Evolutionary conservation across 2,113 vertebrate species (phyloP), one percentile per base, ranked within the genome.

Genomic region (Crocuta crocuta): DNA sequence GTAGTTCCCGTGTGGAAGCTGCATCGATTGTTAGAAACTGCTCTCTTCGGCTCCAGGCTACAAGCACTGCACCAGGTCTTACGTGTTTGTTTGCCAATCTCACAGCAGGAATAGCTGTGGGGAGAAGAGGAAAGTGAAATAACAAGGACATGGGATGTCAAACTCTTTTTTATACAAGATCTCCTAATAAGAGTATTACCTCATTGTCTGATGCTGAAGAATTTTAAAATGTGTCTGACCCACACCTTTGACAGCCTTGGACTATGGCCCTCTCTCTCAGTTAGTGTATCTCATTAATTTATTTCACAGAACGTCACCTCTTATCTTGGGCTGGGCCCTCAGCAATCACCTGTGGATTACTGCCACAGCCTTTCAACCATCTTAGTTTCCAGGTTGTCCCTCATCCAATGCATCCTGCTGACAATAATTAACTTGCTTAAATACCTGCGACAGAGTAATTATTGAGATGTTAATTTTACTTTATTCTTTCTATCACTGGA

Each of bases 51-150:
- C 93, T 97, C 12, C 48, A 84, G 94, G 94, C 74, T 92, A 80
- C 74, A 84, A 68, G 88, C 28, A 7, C 13, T 28, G 84, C 16
- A 16, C 65, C 43, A 10, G 13, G 50, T 81, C 91, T 95, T 53
- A 74, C n/a, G 31, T 55, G 87, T 94, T 96, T 97, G 92, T 63
- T 85, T 97, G 97, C 97, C 87, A 97, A 19, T 48, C 35, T 96
- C 76, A 55, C 87, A 92, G 87, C 63, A 76, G 73, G 82, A 94
- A 88, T 78, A 1, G 0, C 90, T 39, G 26, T 83, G 65, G 66
- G 76, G 53, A 95, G 61, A 95, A 12, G 16, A 95, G 24, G 10
- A 90, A 91, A 91, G n/a, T 61, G 23, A 94, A 94, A 73, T 78
- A 94, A 96, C 79, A 88, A 93, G 87, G 58, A 94, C 53, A 90